Evolutionary conservation across 2,113 vertebrate genomes (phyloP).

Genomic region (Cacatua alba): DNA sequence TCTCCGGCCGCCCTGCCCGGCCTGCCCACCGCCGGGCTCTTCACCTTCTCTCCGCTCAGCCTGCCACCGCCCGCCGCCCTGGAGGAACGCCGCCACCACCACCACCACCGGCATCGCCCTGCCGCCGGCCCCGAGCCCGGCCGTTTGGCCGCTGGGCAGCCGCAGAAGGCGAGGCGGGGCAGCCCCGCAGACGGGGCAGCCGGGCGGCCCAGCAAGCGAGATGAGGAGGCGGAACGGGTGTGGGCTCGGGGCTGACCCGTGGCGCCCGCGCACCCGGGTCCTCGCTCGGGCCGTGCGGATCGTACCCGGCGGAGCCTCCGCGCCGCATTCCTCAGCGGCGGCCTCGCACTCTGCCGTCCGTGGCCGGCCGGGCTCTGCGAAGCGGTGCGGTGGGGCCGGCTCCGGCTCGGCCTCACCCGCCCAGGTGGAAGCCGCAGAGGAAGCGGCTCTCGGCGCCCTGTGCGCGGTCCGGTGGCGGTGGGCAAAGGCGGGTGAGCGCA

Average conservation of each 20-base stretch:
- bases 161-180: constrained; percentile 74
- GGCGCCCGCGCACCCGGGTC: too few relatives aligned
- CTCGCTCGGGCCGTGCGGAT: not conserved
- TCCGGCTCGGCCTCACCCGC: not conserved
- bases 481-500: not conserved
- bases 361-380: not conserved
- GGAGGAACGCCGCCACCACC: constrained; percentile 70
- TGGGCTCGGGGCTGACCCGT: not conserved
- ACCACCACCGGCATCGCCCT: constrained; percentile 54
- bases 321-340: not conserved
- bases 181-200: constrained; percentile 71
- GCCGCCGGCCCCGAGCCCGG: constrained; percentile 26
- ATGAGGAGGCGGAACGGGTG: not conserved
- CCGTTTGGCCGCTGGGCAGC: constrained; percentile 5
- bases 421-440: not conserved
- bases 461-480: not conserved
- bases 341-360: not conserved
- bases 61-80: constrained; percentile 76
- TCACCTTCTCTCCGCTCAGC: constrained; percentile 85
- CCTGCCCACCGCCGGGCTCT: too few relatives aligned
- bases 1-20: too few relatives aligned
- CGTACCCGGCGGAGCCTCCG: not conserved
- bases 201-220: constrained; percentile 69
- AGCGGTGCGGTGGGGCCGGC: too few relatives aligned
- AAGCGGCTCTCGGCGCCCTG: not conserved